Evolutionary conservation across 2,888 invertebrate genomes (phyloP), one percentile per base, ranked within the genome.

Genomic region (Alloplasta piceator): DNA sequence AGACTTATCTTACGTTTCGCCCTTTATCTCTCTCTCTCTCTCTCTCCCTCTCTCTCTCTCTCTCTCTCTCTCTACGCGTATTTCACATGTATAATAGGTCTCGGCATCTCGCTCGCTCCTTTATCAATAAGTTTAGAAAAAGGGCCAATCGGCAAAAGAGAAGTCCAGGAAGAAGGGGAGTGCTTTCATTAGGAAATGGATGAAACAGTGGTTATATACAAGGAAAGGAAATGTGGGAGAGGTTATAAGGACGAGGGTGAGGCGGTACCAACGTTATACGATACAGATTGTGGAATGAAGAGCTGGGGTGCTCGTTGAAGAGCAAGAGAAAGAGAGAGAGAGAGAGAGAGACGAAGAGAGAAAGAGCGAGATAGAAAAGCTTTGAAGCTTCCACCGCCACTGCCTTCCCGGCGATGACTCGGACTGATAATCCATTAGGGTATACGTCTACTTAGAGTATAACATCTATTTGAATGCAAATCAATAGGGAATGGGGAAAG

Each of bases 391-490:
- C 78, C 71, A 76, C 67, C 78, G 78, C 76, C 67, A 71, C 74
- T 67, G 76, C 80, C 75, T 72, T 58, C 61, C 76, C 80, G 78
- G 87, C 90, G 91, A 92, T 92, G 91, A 92, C 91, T 91, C 91
- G 89, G 87, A 90, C 92, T 92, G 92, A 92, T 92, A 92, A 92
- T 92, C 92, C 92, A 92, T 92, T 92, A 92, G 92, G 91, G 26
- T 26, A 92, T 92, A 91, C 90, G 91, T 91, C 91, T 92, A 92
- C 92, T 92, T 92, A 92, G 91, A 91, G 92, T 91, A 91, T 91
- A 92, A 91, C 92, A 91, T 92, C 91, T 92, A 92, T 92, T 92
- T 91, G 91, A 92, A 92, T 92, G 92, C 91, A 92, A 92, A 92
- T 92, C 92, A 91, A 92, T 92, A 91, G 90, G 90, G 91, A 90